Evolutionary conservation across 2,113 vertebrate species (phyloP), one percentile per base, ranked within the genome.

Genomic region (Cavia porcellus): DNA sequence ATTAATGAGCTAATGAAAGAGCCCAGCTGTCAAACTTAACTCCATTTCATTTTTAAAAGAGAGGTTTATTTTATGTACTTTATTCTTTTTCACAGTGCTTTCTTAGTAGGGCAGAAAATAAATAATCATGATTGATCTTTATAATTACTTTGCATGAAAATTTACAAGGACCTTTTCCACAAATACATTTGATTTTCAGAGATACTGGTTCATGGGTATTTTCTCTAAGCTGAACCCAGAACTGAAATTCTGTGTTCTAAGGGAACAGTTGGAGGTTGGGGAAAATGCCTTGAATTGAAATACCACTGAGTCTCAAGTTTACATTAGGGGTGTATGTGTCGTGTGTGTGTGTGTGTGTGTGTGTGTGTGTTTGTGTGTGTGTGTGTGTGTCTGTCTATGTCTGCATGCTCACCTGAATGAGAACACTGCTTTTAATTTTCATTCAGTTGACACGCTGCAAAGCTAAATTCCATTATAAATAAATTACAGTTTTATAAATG

Each of bases 91-190:
- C 68, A 32, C 8, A 20, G 47, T 81, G 5, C 42, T 94, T 95
- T 64, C 70, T 62, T 88, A 52, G 11, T 89, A n/a, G 86, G 47
- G 25, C 64, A 74, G 12, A 25, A 70, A 90, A 86, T 38, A 96
- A 57, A 57, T 5, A 15, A 96, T 96, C 52, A 62, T 75, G 50
- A 92, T 42, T 90, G 47, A 9, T 70, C n/a, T 92, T 25, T 81
- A 28, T 5, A 47, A 83, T 84, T 89, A 24, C 22, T 96, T 95
- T 45, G 14, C 42, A 47, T 93, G 75, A 89, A 85, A 89, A 87
- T 77, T 87, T 75, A 38, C 20, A 94, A 81, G 81, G 84, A 52
- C 80, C 38, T 95, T 97, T 96, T 90, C 84, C 57, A 92, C 95
- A 96, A 90, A 77, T 82, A 82, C 12, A 72, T 95, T 92, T 94